These are phyloP conservation scores for Grantiella picta DNA, from an alignment of 2,113 vertebrate genomes.

Conservation along the genomic window DNA sequence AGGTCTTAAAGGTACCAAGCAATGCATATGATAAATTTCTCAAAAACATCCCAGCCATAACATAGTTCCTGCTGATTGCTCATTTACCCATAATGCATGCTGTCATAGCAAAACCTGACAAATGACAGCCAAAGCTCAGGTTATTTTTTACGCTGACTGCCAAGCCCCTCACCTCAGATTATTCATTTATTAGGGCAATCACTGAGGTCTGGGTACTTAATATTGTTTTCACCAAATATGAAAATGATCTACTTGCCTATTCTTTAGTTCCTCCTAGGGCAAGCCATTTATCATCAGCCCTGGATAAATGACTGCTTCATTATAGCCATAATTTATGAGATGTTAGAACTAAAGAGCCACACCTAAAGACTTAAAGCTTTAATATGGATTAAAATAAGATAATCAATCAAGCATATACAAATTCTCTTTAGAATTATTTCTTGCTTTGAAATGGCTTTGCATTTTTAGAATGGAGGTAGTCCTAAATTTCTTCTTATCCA, in stretches of 20 bases:
- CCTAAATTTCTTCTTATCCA: constrained; percentile 42
- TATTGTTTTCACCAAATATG: constrained; percentile 91
- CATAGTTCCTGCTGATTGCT: constrained; percentile 88
- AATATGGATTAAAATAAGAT: constrained; percentile 85
- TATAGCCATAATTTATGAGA: constrained; percentile 87
- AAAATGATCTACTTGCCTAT: constrained; percentile 91
- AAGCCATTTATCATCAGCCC: constrained; percentile 86
- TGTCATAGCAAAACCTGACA: constrained; percentile 89
- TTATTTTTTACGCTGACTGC: constrained; percentile 88
- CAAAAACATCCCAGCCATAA: constrained; percentile 86
- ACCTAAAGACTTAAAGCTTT: constrained; percentile 86
- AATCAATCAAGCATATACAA: constrained; percentile 83
- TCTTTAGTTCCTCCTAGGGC: constrained; percentile 84
- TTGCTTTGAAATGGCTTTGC: constrained; percentile 67
- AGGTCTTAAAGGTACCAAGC: constrained; percentile 85
- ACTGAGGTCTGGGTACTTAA: constrained; percentile 84
- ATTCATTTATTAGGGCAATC: constrained; percentile 89
- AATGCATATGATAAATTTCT: constrained; percentile 86
- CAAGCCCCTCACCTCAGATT: constrained; percentile 87
- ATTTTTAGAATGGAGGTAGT: constrained; percentile 39
- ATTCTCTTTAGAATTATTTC: constrained; percentile 75
- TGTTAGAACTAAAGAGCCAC: constrained; percentile 85
- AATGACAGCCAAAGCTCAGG: constrained; percentile 85
- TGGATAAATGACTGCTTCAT: constrained; percentile 90
- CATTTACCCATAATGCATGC: constrained; percentile 90